These are phyloP conservation scores for Oenanthe melanoleuca DNA, from an alignment of 2,113 vertebrate genomes.

Conservation along the genomic window DNA sequence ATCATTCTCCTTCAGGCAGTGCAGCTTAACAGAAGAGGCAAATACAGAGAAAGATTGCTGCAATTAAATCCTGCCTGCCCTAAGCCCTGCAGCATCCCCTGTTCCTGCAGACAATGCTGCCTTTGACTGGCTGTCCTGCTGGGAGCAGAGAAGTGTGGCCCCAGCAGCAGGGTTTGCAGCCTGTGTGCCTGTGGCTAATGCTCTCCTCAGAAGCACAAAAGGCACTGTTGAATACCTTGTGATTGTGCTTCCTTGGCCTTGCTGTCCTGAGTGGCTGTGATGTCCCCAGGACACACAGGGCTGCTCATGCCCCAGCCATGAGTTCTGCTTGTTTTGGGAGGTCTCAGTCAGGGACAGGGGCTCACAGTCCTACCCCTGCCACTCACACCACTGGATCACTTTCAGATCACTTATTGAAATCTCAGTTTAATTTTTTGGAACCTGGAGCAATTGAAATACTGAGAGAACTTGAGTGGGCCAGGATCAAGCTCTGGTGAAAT, in stretches of 20 bases:
- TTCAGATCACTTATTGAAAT: not conserved
- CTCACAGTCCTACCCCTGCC: not conserved
- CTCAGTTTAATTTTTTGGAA: not conserved
- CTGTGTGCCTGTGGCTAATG: not conserved
- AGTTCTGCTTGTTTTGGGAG: not conserved
- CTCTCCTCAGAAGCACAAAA: not conserved
- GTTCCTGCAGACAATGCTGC: not conserved
- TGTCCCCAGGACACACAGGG: not conserved
- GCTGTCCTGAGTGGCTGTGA: not conserved
- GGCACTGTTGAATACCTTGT: not conserved
- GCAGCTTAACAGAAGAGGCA: not conserved
- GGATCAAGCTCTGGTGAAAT: not conserved
- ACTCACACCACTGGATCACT: not conserved
- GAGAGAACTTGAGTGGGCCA: not conserved
- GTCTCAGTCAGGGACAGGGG: not conserved
- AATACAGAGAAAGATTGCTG: conserved; percentile 26
- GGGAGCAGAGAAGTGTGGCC: not conserved
- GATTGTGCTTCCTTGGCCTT: not conserved
- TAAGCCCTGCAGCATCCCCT: not conserved
- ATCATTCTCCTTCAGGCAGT: not conserved
- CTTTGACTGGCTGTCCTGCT: not conserved
- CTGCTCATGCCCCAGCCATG: fast-evolving
- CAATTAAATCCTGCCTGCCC: not conserved
- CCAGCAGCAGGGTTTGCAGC: not conserved
- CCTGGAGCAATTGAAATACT: fast-evolving